phyloP scores from a whole-genome alignment of 2,797 vertebrate genomes.

The Hyperoplus immaculatus region DNA sequence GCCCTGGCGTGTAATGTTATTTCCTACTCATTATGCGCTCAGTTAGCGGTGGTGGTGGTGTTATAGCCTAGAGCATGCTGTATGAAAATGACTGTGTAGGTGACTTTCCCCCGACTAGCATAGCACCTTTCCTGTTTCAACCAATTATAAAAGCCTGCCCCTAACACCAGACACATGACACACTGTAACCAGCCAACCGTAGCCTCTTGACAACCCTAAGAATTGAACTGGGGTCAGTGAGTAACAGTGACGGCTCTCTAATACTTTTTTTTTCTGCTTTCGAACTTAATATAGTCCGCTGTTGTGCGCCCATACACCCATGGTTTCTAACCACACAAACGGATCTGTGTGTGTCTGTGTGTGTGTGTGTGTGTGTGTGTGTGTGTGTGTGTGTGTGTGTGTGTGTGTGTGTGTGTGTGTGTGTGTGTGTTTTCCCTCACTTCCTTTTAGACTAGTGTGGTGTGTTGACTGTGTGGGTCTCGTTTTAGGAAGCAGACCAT shows the following conservation, averaged over 20 bases:
- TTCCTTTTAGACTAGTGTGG: conserved; percentile 54
- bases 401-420: conserved; percentile 22
- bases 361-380: too few species aligned
- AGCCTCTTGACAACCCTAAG: conserved; percentile 15
- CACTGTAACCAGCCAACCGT: conserved; percentile 2
- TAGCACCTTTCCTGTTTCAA: conserved; percentile 17
- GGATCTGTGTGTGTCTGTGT: conserved; percentile 29
- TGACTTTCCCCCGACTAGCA: conserved; percentile 29
- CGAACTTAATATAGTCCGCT: conserved; percentile 46
- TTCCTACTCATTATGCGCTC: conserved; percentile 58
- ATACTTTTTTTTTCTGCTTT: conserved; percentile 14
- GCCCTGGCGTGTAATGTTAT: conserved; percentile 49
- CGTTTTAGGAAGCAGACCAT: conserved; percentile 30
- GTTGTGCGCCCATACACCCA: conserved; percentile 13
- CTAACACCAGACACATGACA: conserved; percentile 27
- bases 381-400: too few species aligned
- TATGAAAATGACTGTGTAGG: conserved; percentile 62
- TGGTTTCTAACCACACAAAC: conserved; percentile 59
- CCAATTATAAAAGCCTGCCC: not conserved
- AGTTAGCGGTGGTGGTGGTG: conserved; percentile 1
- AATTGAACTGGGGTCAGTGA: conserved; percentile 29
- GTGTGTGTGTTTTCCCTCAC: conserved; percentile 37
- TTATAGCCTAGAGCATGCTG: conserved; percentile 39
- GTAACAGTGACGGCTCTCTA: not conserved
- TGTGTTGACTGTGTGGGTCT: conserved; percentile 47